Evolutionary conservation across 2,113 vertebrate genomes (phyloP).

Genomic region (Cyrtonyx montezumae): DNA sequence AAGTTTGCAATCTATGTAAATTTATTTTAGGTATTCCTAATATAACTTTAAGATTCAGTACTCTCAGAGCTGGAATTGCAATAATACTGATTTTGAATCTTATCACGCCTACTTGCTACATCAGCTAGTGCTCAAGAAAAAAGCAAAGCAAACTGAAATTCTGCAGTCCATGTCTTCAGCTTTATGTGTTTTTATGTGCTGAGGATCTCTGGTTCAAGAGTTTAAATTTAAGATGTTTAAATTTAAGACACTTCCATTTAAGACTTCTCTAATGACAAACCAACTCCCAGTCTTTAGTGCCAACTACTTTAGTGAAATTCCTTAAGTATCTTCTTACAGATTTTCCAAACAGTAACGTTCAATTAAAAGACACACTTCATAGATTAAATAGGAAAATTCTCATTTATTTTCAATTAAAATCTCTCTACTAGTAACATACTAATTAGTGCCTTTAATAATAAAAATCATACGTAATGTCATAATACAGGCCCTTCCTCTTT

Average conservation of each 20-base stretch:
- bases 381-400: not conserved
- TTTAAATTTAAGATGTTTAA: not conserved
- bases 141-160: not conserved
- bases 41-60: not conserved
- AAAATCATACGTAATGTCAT: not conserved
- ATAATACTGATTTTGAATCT: not conserved
- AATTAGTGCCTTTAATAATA: not conserved
- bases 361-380: not conserved
- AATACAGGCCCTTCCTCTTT: not conserved
- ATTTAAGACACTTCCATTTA: not conserved
- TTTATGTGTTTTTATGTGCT: not conserved
- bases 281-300: not conserved
- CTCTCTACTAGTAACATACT: not conserved
- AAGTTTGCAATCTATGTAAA: not conserved
- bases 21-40: not conserved
- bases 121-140: not conserved
- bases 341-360: not conserved
- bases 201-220: not conserved
- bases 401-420: not conserved
- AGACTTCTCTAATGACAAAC: not conserved
- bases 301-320: not conserved
- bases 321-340: not conserved
- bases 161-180: not conserved
- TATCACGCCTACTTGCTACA: not conserved
- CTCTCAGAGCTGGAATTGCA: not conserved